Evolutionary conservation across 2,888 invertebrate genomes (phyloP).

Genomic region (Cephus pulcher): DNA sequence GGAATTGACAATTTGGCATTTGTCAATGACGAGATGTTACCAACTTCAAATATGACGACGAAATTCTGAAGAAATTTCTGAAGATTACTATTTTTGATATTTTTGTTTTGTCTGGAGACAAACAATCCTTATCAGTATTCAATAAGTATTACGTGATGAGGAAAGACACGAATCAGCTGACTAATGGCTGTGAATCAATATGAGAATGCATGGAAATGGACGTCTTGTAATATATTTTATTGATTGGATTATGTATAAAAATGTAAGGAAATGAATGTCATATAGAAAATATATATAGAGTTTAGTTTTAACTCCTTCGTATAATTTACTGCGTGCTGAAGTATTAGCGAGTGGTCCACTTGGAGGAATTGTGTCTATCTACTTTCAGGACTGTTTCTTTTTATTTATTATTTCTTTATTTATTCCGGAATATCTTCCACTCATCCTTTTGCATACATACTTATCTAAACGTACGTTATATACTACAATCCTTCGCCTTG

Average conservation of each 20-base stretch:
- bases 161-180: neutral
- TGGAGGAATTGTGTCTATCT: too few species aligned
- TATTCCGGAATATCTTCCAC: too few species aligned
- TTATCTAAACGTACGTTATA: too few species aligned
- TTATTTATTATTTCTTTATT: too few species aligned
- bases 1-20: slow-evolving; percentile 34
- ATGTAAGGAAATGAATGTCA: neutral
- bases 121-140: neutral
- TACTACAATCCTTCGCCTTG: too few species aligned
- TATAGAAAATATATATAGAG: neutral
- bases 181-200: neutral
- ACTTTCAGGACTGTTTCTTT: too few species aligned
- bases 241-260: neutral
- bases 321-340: too few species aligned
- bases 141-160: neutral
- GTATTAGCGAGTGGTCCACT: too few species aligned
- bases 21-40: slow-evolving; percentile 31
- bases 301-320: neutral
- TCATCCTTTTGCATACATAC: too few species aligned
- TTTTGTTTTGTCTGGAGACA: neutral
- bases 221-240: neutral
- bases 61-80: slow-evolving; percentile 28
- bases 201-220: neutral
- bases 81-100: neutral
- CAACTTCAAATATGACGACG: slow-evolving; percentile 21